phyloP scores from a whole-genome alignment of 2,888 invertebrate genomes.

The Fragum fragum region DNA sequence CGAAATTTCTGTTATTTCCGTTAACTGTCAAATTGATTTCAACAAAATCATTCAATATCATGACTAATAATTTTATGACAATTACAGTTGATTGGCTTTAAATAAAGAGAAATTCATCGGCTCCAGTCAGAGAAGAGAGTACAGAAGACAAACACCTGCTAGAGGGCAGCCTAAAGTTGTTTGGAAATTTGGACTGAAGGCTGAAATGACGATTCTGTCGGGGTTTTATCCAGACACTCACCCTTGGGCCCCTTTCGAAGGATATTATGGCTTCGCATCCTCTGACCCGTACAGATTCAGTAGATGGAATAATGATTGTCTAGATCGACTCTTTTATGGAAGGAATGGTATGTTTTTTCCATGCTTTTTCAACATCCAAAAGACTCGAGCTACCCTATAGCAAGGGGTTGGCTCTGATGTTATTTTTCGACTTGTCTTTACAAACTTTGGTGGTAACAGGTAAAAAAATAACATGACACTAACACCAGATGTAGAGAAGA shows the following conservation, averaged over 20 bases:
- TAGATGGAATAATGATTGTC: not conserved
- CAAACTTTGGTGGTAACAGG: too few relatives aligned
- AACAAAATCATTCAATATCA: not conserved
- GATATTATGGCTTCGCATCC: not conserved
- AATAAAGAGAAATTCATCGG: not conserved
- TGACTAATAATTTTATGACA: conserved; percentile 14
- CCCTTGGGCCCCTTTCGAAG: not conserved
- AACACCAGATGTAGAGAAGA: too few relatives aligned
- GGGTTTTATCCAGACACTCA: not conserved
- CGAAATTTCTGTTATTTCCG: conserved; percentile 14
- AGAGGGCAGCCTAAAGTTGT: not conserved
- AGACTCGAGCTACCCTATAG: too few relatives aligned
- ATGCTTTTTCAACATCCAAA: too few relatives aligned
- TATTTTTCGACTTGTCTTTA: too few relatives aligned
- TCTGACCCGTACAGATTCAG: conserved; percentile 6
- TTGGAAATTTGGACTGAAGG: too few relatives aligned
- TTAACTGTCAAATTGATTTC: conserved; percentile 16
- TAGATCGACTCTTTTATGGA: not conserved
- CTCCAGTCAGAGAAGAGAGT: not conserved
- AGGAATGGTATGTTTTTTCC: too few relatives aligned
- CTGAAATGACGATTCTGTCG: conserved; percentile 9
- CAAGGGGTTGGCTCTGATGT: too few relatives aligned
- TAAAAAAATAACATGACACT: too few relatives aligned
- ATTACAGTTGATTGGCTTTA: not conserved
- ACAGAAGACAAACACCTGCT: not conserved